Evolutionary conservation across 2,888 invertebrate genomes (phyloP).

Genomic region (Tricholauxania praeusta): DNA sequence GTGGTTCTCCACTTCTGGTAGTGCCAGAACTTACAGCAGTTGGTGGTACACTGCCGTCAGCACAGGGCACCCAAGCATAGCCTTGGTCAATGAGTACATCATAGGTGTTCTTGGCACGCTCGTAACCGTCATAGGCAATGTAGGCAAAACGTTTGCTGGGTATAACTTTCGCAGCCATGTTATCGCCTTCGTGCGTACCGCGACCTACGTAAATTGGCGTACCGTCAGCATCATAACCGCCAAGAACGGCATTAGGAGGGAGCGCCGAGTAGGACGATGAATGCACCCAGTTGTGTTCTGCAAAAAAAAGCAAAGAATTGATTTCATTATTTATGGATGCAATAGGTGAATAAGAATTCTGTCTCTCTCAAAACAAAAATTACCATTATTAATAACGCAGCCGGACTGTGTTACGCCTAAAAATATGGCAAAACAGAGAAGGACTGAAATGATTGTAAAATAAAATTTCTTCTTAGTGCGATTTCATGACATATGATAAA

Average conservation of each 20-base stretch:
- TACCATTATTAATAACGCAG: conserved; percentile 35
- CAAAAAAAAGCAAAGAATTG: conserved; percentile 47
- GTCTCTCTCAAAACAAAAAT: background rate
- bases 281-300: conserved; percentile 64
- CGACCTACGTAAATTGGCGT: conserved; percentile 67
- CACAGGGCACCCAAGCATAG: conserved; percentile 71
- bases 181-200: conserved; percentile 72
- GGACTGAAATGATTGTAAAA: background rate
- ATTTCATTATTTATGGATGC: too few species aligned
- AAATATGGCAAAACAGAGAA: conserved; percentile 33
- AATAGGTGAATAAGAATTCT: too few species aligned
- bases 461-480: background rate
- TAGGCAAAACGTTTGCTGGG: conserved; percentile 65
- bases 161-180: conserved; percentile 74
- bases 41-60: conserved; percentile 66
- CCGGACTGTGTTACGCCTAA: conserved; percentile 42
- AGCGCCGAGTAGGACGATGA: conserved; percentile 57
- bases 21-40: conserved; percentile 63
- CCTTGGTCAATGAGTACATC: conserved; percentile 71
- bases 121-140: conserved; percentile 68
- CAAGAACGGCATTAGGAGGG: conserved; percentile 63
- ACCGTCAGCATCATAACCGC: conserved; percentile 65
- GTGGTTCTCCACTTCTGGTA: conserved; percentile 70
- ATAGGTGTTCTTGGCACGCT: conserved; percentile 66
- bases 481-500: conserved; percentile 14